A percentile compares a stretch with the other conserved stretches of the same genome.
Conservation (phyloP, 2,113 vertebrate genomes). For the Notarius lentiginosus region DNA sequence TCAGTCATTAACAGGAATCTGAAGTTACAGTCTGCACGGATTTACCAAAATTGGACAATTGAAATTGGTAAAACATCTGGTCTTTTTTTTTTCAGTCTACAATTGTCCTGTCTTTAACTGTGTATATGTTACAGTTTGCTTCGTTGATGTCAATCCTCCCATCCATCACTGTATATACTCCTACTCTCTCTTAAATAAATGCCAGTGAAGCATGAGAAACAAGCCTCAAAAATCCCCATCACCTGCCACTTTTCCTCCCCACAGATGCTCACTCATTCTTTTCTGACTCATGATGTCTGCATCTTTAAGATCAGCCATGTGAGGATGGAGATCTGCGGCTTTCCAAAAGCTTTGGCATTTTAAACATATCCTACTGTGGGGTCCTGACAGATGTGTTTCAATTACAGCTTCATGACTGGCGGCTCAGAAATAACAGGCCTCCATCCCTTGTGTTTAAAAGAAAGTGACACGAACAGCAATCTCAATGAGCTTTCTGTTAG, state of each 20-base stretch:
- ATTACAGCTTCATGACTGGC: constrained; percentile 22
- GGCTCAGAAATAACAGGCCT: constrained; percentile 17
- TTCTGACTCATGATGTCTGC: neutral
- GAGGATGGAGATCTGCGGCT: neutral
- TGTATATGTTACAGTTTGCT: neutral
- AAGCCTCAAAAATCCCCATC: constrained; percentile 1
- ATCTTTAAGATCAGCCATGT: neutral
- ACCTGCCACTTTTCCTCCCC: constrained; percentile 6
- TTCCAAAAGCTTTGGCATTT: neutral
- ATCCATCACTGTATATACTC: neutral
- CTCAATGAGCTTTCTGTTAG: neutral
- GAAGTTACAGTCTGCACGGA: neutral
- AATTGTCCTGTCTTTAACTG: neutral
- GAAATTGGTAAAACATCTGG: neutral
- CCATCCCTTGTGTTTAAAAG: neutral
- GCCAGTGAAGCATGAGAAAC: neutral
- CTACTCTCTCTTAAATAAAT: neutral
- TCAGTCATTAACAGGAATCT: neutral
- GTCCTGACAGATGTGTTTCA: constrained; percentile 40
- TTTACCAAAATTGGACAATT: neutral
- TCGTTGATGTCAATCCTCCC: neutral
- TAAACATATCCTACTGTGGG: constrained; percentile 19
- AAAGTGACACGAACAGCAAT: neutral
- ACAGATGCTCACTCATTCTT: neutral
- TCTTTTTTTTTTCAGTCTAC: neutral